phyloP scores from a whole-genome alignment of 2,113 vertebrate species.

The Gymnocephalus cernua region DNA sequence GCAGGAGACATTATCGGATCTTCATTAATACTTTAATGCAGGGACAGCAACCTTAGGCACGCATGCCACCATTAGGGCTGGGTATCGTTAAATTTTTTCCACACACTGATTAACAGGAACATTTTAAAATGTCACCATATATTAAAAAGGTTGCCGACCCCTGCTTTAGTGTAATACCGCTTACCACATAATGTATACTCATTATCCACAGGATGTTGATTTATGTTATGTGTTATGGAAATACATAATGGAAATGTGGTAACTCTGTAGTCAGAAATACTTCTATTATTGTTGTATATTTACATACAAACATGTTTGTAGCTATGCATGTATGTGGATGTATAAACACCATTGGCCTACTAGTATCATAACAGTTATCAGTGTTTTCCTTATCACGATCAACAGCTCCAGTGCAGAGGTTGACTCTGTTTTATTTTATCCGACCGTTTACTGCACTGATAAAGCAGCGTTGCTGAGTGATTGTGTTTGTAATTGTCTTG shows the following conservation, averaged over 20 bases:
- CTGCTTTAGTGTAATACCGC: neutral
- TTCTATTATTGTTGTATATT: neutral
- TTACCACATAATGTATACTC: no score
- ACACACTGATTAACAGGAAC: no score
- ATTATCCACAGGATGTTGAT: neutral
- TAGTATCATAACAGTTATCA: neutral
- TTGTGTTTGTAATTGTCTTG: constrained; percentile 12
- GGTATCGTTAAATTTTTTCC: no score
- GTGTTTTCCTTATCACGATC: constrained; percentile 7
- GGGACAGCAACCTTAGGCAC: no score
- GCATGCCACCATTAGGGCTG: no score
- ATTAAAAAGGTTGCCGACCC: no score
- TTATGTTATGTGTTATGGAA: neutral
- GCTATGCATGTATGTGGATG: neutral
- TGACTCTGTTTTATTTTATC: neutral
- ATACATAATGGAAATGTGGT: no score
- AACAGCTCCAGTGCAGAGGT: constrained; percentile 1
- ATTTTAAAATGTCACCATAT: no score
- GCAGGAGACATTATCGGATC: neutral
- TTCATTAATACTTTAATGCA: neutral
- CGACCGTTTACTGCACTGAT: constrained; percentile 17
- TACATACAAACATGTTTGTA: constrained; percentile 28
- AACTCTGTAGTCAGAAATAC: neutral
- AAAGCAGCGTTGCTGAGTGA: constrained; percentile 2
- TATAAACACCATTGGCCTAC: constrained; percentile 20